phyloP scores from a whole-genome alignment of 2,113 vertebrate genomes.

The Scatophagus argus region DNA sequence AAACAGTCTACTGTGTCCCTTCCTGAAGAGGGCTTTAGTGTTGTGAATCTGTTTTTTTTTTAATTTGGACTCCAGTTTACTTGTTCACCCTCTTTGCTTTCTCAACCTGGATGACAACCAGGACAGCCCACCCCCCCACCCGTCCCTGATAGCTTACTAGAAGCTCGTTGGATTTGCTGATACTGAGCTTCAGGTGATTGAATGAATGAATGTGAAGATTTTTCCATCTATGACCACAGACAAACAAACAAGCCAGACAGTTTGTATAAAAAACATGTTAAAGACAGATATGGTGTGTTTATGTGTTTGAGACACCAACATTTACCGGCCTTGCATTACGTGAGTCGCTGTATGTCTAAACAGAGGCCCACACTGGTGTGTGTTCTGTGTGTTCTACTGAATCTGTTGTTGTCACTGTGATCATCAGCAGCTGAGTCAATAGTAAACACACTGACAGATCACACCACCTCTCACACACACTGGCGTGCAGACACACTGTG shows the following conservation, averaged over 20 bases:
- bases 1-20: too few relatives aligned
- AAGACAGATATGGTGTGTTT: conserved; percentile 2
- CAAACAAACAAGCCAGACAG: background rate
- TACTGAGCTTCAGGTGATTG: too few relatives aligned
- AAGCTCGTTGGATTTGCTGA: too few relatives aligned
- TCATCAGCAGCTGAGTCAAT: conserved; percentile 62
- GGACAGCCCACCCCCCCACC: too few relatives aligned
- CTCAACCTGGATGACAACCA: too few relatives aligned
- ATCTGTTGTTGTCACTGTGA: conserved; percentile 55
- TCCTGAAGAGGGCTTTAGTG: too few relatives aligned
- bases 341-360: conserved; percentile 28
- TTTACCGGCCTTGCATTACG: background rate
- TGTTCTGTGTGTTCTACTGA: conserved; percentile 33
- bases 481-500: conserved; percentile 11
- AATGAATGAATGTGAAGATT: background rate
- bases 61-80: too few relatives aligned
- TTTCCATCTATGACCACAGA: background rate
- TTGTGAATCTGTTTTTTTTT: too few relatives aligned
- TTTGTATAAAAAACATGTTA: conserved; percentile 4
- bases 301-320: background rate
- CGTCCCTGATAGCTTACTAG: too few relatives aligned
- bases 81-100: too few relatives aligned
- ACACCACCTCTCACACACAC: conserved; percentile 8
- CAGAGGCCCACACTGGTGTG: conserved; percentile 5
- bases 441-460: conserved; percentile 35